Base-by-base conservation (phyloP, 2,113 vertebrate genomes). In the Spheniscus mendiculus region DNA sequence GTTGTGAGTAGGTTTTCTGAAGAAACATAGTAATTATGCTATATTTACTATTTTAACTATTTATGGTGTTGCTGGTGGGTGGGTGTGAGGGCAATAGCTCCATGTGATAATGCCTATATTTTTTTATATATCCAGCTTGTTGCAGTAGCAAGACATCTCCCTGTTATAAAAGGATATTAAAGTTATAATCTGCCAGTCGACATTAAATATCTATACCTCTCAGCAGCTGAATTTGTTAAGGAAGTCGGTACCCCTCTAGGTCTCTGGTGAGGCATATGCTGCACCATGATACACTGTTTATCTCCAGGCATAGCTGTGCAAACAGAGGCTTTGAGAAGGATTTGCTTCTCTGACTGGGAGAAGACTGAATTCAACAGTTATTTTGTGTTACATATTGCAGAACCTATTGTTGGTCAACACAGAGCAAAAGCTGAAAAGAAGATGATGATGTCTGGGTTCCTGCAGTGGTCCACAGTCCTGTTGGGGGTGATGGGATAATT, bases 31-130 rank as follows among this genome's bases (percentile, higher is more conserved):
- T 85, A 87, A 94, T 91, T 85, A 91, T 85, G 44, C 49, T 87
- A 11, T 93, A 87, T 96, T 97, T 97, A 91, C 73, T 79, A 56
- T 88, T 94, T 89, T 89, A 90, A 73, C 73, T 96, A 63, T 91
- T 96, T 94, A 62, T 91, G 45, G 49, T 84, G 42, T 61, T 91
- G 53, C 47, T 87, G 32, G 67, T 80, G 69, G 40, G 58, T 85
- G 72, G 9, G 12, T 94, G 55, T 82, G 66, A 87, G 44, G 22
- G 38, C 44, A 97, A 79, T 47, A 90, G 11, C 30, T 93, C 52
- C 25, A 52, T 76, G 44, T 55, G 69, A 71, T 66, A 83, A 62
- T n/a, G 30, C 40, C 22, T 95, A 16, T 25, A 26, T 34, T 70
- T 84, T 87, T 52, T 66, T 66, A 38, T 69, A 63, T 27, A 32